Evolutionary conservation across 2,113 vertebrate species (phyloP).

Genomic region (Scalopus aquaticus): DNA sequence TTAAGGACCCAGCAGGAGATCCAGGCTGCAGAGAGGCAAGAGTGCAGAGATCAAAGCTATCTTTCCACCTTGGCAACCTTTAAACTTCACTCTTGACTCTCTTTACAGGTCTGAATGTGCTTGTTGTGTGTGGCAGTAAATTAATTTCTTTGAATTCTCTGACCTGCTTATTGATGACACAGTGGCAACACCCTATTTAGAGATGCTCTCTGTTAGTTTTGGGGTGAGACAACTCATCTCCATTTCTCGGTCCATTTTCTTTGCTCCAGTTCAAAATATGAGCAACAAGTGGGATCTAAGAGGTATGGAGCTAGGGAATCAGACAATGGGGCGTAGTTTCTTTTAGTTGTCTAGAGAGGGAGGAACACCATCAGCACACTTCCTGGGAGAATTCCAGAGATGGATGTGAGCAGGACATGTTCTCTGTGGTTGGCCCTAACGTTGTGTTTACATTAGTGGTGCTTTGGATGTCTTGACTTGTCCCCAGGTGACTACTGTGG

Average conservation of each 20-base stretch:
- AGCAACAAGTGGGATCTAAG: neutral
- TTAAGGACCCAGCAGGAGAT: neutral
- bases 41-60: neutral
- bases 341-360: neutral
- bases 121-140: neutral
- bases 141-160: neutral
- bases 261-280: neutral
- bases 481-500: neutral
- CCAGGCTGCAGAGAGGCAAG: neutral
- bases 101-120: neutral
- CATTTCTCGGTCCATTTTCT: neutral
- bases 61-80: neutral
- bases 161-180: neutral
- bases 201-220: neutral
- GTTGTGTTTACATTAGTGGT: neutral
- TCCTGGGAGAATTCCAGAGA: neutral
- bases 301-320: neutral
- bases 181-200: neutral
- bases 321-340: neutral
- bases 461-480: neutral
- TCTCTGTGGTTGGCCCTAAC: neutral
- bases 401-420: too few relatives aligned
- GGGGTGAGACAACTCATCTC: neutral
- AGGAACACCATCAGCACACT: neutral
- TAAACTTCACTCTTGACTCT: neutral